Conservation (phyloP, 53 echinoderm and acorn worm genomes). For the Apostichopus leukothele region DNA sequence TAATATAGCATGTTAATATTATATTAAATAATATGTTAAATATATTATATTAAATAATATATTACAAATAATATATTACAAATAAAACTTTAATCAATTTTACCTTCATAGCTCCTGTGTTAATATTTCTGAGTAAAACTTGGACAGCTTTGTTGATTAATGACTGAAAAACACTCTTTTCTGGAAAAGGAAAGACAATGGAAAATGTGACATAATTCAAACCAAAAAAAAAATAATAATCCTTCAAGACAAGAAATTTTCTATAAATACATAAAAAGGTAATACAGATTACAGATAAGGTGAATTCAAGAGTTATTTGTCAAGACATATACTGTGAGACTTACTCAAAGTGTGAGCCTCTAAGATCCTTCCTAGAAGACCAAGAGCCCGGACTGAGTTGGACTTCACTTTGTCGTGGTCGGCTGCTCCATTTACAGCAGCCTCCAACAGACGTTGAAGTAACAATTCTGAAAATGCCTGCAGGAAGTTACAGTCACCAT, state of each 20-base stretch:
- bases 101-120: slow-evolving; percentile 88
- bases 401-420: slow-evolving; percentile 98
- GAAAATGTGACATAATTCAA: neutral
- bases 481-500: slow-evolving; percentile 70
- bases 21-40: no score
- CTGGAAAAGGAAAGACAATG: neutral
- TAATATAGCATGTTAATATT: no score
- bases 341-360: slow-evolving; percentile 77
- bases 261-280: no score
- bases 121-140: slow-evolving; percentile 83
- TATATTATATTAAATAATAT: neutral
- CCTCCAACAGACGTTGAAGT: slow-evolving; percentile 80
- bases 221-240: neutral
- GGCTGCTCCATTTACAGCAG: slow-evolving; percentile 74
- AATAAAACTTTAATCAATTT: neutral
- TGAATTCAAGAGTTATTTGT: no score
- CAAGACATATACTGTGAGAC: neutral
- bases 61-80: neutral
- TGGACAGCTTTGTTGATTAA: slow-evolving; percentile 74
- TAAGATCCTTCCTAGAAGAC: slow-evolving; percentile 81
- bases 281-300: no score
- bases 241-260: no score
- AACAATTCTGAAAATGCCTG: slow-evolving; percentile 89
- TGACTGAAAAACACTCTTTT: slow-evolving; percentile 57
- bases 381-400: slow-evolving; percentile 85